Evolutionary conservation across 2,888 invertebrate species (phyloP).

Genomic region (Cenopis cana): DNA sequence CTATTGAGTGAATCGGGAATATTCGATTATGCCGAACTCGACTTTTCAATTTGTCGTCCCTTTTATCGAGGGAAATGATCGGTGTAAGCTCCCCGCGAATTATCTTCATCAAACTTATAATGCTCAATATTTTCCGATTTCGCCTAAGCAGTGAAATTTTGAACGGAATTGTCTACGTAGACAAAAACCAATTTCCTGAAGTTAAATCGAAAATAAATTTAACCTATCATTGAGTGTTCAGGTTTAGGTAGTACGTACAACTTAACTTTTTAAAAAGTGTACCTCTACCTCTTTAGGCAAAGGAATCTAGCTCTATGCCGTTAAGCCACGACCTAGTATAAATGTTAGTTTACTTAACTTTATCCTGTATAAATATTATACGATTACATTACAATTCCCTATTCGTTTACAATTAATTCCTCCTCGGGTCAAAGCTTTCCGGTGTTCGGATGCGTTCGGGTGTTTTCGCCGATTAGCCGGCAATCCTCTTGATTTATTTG

Average conservation of each 20-base stretch:
- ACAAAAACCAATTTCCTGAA: slow-evolving; percentile 12
- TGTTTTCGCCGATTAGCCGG: slow-evolving; percentile 73
- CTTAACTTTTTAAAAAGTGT: neutral
- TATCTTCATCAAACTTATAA: slow-evolving; percentile 46
- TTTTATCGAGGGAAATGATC: slow-evolving; percentile 68
- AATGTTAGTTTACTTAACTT: slow-evolving; percentile 26
- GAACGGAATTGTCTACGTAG: slow-evolving; percentile 14
- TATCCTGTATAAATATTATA: slow-evolving; percentile 28
- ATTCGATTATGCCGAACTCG: slow-evolving; percentile 77
- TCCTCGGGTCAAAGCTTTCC: slow-evolving; percentile 24
- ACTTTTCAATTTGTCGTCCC: slow-evolving; percentile 78
- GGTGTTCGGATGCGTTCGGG: slow-evolving; percentile 46
- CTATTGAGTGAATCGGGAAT: slow-evolving; percentile 65
- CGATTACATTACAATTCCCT: slow-evolving; percentile 43
- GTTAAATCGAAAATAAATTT: slow-evolving; percentile 12
- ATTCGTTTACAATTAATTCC: slow-evolving; percentile 39
- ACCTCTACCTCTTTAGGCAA: neutral
- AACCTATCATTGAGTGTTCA: neutral
- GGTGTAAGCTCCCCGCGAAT: slow-evolving; percentile 64
- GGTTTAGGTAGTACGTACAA: neutral
- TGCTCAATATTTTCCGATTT: slow-evolving; percentile 41
- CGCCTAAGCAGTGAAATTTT: slow-evolving; percentile 34
- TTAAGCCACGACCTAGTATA: neutral
- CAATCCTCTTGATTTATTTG: slow-evolving; percentile 81
- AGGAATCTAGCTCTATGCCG: neutral